Evolutionary conservation across 2,888 invertebrate genomes (phyloP), one percentile per base, ranked within the genome.

Genomic region (Luperina testacea): DNA sequence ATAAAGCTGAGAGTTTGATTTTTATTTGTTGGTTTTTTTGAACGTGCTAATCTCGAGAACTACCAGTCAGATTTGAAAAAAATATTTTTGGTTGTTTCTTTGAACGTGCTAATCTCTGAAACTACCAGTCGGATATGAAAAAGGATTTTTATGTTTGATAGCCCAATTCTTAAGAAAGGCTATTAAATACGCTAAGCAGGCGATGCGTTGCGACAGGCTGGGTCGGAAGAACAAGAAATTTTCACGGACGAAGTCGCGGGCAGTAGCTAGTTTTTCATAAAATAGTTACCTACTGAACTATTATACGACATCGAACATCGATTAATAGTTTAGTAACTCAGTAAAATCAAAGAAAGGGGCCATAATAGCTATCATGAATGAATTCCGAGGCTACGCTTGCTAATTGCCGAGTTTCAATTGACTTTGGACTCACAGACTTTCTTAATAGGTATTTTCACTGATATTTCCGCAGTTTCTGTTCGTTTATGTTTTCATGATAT

Each of bases 321-420:
- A 59, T 59, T 11, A 59, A n/a, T n/a, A 59, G n/a, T n/a, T 59
- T 1, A n/a, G n/a, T 59, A 59, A 59, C 61, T 63, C 24, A 59
- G 13, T 42, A 27, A 80, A 53, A 53, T 53, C 32, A 71, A 45
- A 45, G 61, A 71, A 71, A 63, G 6, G 53, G 32, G 24, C 6
- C 13, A 38, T 78, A 32, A 27, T 80, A 53, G 0, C 5, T 51
- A 45, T 45, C 71, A 51, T 63, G 63, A 53, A 64, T 78, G n/a
- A 64, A 81, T 61, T 20, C 42, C 15, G 42, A 61, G 17, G 2
- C 20, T 11, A 7, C 24, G 17, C 51, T 32, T 64, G 45, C 73
- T 78, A 72, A 78, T 72, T 81, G 73, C 63, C 0, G n/a, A 72
- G 63, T 57, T 72, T 72, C 27, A 73, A 42, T 71, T 38, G 42